phyloP scores from a whole-genome alignment of 2,888 invertebrate genomes.

The Acholoe squamosa region DNA sequence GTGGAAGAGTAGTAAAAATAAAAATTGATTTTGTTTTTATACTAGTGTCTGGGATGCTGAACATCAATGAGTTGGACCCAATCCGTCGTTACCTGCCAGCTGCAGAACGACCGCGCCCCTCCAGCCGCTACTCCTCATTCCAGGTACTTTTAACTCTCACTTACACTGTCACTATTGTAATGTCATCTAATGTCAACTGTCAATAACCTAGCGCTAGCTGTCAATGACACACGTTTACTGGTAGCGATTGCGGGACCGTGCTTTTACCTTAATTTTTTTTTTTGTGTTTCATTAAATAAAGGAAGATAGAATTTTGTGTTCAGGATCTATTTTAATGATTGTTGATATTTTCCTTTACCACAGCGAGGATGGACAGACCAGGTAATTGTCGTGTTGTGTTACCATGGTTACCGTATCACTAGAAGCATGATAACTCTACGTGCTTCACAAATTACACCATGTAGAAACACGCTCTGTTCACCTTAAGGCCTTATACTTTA shows the following conservation, averaged over 20 bases:
- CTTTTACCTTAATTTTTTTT: too few species aligned
- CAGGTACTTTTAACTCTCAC: constrained; percentile 87
- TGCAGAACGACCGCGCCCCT: constrained; percentile 95
- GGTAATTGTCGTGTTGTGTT: constrained; percentile 53
- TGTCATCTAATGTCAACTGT: background rate
- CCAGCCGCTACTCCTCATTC: constrained; percentile 97
- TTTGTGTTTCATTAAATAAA: too few species aligned
- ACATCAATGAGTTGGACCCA: constrained; percentile 97
- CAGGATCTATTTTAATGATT: constrained; percentile 3
- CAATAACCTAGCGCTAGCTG: too few species aligned
- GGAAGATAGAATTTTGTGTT: too few species aligned
- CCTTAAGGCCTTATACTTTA: too few species aligned
- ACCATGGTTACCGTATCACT: background rate
- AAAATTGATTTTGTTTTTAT: constrained; percentile 61
- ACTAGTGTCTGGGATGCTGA: constrained; percentile 91
- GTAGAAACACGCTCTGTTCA: too few species aligned
- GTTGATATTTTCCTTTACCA: constrained; percentile 26
- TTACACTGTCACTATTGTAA: background rate
- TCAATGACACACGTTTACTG: too few species aligned
- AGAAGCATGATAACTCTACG: too few species aligned
- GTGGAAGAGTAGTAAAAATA: too few species aligned
- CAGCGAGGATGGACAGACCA: constrained; percentile 68
- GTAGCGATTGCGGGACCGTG: too few species aligned
- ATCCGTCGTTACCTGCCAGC: constrained; percentile 97
- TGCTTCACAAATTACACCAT: too few species aligned